phyloP scores from a whole-genome alignment of 2,797 vertebrate genomes.

The Dallia pectoralis region DNA sequence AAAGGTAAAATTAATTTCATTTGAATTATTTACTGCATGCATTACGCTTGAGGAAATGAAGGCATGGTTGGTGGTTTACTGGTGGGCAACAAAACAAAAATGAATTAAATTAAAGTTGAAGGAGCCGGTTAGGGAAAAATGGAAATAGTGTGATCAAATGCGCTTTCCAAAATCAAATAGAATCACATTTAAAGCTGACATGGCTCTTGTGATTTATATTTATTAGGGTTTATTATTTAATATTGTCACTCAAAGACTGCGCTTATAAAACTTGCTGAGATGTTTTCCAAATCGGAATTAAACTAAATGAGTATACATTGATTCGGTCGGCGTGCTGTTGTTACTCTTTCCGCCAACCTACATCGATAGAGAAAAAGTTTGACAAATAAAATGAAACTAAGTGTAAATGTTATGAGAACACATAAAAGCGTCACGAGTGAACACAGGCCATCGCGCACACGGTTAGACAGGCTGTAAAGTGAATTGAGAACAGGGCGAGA shows the following conservation, averaged over 20 bases:
- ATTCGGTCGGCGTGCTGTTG: constrained; percentile 50
- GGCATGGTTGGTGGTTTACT: constrained; percentile 40
- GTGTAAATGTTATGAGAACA: constrained; percentile 29
- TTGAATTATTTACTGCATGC: constrained; percentile 86
- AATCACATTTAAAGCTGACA: constrained; percentile 74
- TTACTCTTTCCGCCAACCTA: constrained; percentile 47
- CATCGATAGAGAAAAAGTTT: constrained; percentile 29
- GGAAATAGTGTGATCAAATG: constrained; percentile 77
- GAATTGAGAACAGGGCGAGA: constrained; percentile 13
- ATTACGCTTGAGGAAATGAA: constrained; percentile 82
- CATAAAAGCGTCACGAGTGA: constrained; percentile 40
- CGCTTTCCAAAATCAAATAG: constrained; percentile 77
- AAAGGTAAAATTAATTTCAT: constrained; percentile 81
- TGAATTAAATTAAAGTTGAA: constrained; percentile 80
- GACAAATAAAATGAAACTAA: constrained; percentile 54
- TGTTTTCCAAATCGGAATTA: constrained; percentile 80
- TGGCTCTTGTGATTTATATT: constrained; percentile 79
- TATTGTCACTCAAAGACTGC: constrained; percentile 81
- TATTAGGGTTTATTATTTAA: constrained; percentile 85
- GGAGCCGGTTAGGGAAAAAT: constrained; percentile 66
- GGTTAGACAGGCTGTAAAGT: constrained; percentile 41
- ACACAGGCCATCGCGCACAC: constrained; percentile 49
- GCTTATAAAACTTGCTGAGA: constrained; percentile 73
- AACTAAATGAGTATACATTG: constrained; percentile 74
- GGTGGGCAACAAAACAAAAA: constrained; percentile 76